A percentile compares a stretch with the other conserved stretches of the same genome.
phyloP scores from a whole-genome alignment of 2,113 vertebrate genomes.

The Atrichornis clamosus region DNA sequence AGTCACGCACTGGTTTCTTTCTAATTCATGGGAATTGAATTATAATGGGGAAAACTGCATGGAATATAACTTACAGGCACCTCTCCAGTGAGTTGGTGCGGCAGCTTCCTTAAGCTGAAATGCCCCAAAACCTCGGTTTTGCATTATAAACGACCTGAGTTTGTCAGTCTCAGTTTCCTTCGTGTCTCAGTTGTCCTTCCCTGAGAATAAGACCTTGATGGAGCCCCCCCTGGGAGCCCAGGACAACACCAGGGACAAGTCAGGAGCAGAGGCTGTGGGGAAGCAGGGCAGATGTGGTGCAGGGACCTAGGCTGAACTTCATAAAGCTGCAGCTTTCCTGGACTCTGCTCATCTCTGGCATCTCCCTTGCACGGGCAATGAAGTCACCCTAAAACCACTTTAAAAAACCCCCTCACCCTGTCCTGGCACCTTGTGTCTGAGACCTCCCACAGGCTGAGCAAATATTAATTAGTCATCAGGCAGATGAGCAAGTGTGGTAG shows the following conservation, averaged over 20 bases:
- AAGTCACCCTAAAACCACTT: not conserved
- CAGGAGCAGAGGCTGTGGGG: not conserved
- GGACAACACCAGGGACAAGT: not conserved
- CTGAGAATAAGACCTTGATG: fast-evolving
- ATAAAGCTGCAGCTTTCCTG: not conserved
- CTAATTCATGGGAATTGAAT: not conserved
- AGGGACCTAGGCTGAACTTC: not conserved
- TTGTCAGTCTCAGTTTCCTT: not conserved
- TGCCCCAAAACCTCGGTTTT: not conserved
- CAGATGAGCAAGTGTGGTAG: not conserved
- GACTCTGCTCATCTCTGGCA: not conserved
- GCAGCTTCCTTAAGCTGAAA: not conserved
- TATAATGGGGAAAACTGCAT: not conserved
- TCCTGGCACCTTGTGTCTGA: not conserved
- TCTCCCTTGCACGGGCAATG: not conserved
- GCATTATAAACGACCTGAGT: fast-evolving
- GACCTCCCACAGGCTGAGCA: not conserved
- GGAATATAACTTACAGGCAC: not conserved
- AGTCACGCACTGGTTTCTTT: not conserved
- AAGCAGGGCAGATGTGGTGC: fast-evolving
- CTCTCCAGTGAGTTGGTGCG: not conserved
- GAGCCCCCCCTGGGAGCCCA: not conserved
- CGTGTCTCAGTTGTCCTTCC: not conserved
- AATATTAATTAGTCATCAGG: not conserved
- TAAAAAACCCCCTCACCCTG: not conserved